Percentiles rank a stretch among this genome's conserved stretches.
Conservation (phyloP, 2,888 invertebrate genomes). For the Chymomyza procnemis region DNA sequence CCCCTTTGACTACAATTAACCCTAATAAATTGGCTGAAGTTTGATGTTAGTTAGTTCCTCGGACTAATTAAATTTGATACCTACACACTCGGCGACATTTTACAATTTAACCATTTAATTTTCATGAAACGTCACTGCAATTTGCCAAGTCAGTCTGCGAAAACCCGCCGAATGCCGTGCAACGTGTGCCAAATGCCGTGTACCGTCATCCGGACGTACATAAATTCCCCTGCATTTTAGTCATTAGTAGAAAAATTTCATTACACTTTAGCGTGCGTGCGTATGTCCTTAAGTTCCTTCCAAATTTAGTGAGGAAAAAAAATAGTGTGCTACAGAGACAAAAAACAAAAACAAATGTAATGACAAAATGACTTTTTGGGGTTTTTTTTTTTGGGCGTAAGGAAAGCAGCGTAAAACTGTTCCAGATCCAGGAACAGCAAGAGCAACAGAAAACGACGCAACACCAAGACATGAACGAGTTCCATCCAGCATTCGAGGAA, state of each 20-base stretch:
- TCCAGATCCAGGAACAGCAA: background rate
- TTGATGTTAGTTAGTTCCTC: background rate
- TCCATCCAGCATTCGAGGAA: constrained; percentile 52
- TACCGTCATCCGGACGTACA: constrained; percentile 21
- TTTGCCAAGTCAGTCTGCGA: constrained; percentile 42
- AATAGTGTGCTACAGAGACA: background rate
- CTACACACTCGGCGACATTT: background rate
- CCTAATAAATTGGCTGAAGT: background rate
- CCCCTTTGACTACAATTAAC: background rate
- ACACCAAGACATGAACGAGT: background rate
- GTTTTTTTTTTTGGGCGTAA: background rate
- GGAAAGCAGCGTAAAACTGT: background rate
- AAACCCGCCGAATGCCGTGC: constrained; percentile 12
- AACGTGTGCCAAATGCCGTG: constrained; percentile 12
- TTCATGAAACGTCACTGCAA: constrained; percentile 58
- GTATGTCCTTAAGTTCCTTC: constrained; percentile 33
- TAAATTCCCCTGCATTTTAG: constrained; percentile 66
- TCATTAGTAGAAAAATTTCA: constrained; percentile 66
- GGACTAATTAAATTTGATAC: background rate
- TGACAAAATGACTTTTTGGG: constrained; percentile 53
- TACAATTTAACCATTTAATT: constrained; percentile 19
- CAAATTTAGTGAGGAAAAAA: constrained; percentile 40
- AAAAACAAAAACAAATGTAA: constrained; percentile 35
- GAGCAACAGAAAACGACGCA: background rate
- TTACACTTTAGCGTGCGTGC: constrained; percentile 54